Conservation (phyloP, 2,888 invertebrate genomes). For the Zele albiditarsus region DNA sequence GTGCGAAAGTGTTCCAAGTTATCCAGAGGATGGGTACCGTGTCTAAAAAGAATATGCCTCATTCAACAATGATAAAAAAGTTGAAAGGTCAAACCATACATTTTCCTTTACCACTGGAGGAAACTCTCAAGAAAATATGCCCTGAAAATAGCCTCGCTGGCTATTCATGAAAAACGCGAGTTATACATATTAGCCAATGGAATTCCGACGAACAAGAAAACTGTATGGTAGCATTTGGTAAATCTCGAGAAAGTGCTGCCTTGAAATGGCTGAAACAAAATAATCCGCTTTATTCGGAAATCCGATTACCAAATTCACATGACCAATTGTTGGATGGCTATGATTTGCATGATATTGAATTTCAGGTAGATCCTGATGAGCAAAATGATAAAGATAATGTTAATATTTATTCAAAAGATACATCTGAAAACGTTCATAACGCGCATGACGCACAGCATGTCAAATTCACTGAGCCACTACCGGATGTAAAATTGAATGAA, state of each 20-base stretch:
- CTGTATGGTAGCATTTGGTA: constrained; percentile 58
- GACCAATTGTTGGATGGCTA: too few species aligned
- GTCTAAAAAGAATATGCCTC: constrained; percentile 58
- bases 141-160: constrained; percentile 52
- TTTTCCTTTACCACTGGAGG: constrained; percentile 62
- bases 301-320: too few species aligned
- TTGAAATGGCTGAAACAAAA: constrained; percentile 35
- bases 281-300: too few species aligned
- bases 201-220: constrained; percentile 57
- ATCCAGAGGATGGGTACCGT: constrained; percentile 59
- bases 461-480: not conserved
- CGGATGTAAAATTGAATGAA: not conserved
- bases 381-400: too few species aligned
- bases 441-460: not conserved
- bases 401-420: too few species aligned
- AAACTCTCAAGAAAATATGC: constrained; percentile 61
- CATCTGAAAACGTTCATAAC: not conserved
- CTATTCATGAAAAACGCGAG: constrained; percentile 59
- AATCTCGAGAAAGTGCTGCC: constrained; percentile 57
- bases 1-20: constrained; percentile 66
- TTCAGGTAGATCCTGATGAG: too few species aligned
- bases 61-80: constrained; percentile 51
- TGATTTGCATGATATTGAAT: too few species aligned
- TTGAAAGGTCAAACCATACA: constrained; percentile 60
- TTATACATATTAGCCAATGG: constrained; percentile 60